A percentile compares a stretch with the other conserved stretches of the same genome.
phyloP scores from a whole-genome alignment of 92 coral and sea anemone genomes.

The Actinernus sp. region DNA sequence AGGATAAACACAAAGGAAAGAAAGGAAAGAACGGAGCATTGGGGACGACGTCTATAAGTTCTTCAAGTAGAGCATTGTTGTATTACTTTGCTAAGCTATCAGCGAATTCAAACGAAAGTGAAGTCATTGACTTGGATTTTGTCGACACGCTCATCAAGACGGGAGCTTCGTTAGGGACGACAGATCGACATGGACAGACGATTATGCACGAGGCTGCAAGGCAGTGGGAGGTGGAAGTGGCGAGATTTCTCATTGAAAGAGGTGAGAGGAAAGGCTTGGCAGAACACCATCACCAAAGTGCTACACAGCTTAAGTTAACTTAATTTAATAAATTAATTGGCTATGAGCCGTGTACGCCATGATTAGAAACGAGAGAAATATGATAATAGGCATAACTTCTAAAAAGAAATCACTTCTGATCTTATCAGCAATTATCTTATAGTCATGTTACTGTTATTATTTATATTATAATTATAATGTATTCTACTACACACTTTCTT shows the following conservation, averaged over 20 bases:
- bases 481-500: too few species aligned
- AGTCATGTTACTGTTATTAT: too few species aligned
- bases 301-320: too few species aligned
- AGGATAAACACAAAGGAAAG: conserved; percentile 26
- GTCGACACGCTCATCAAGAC: conserved; percentile 80
- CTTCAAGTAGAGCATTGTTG: conserved; percentile 90
- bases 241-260: conserved; percentile 79
- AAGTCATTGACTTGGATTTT: conserved; percentile 90
- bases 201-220: conserved; percentile 92
- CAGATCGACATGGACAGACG: conserved; percentile 96
- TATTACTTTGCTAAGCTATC: conserved; percentile 94
- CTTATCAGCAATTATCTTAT: too few species aligned
- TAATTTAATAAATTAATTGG: too few species aligned
- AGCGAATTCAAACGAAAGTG: conserved; percentile 76
- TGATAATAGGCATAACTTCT: too few species aligned
- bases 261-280: too few species aligned
- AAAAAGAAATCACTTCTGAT: too few species aligned
- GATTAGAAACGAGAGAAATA: too few species aligned
- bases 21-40: conserved; percentile 45
- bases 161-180: conserved; percentile 83
- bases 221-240: conserved; percentile 94
- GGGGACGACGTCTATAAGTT: conserved; percentile 41
- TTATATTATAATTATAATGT: too few species aligned
- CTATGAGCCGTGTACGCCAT: too few species aligned
- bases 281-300: too few species aligned